A percentile compares a stretch with the other conserved stretches of the same genome.
phyloP scores from a whole-genome alignment of 2,113 vertebrate species.

The Terrapene triunguis region DNA sequence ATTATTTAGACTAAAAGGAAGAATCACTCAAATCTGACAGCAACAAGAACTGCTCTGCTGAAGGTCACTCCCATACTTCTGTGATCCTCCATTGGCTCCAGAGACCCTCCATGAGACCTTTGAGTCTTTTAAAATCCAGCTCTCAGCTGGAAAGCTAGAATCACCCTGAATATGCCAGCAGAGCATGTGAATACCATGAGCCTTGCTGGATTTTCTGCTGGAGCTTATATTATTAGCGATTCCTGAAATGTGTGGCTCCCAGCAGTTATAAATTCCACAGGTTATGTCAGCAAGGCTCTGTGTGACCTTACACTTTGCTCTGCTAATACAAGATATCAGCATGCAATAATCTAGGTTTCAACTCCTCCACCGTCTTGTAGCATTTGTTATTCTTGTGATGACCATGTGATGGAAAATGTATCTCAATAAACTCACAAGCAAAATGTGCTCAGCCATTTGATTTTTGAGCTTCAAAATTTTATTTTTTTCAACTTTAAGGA shows the following conservation, averaged over 20 bases:
- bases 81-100: not conserved
- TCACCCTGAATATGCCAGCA: not conserved
- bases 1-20: not conserved
- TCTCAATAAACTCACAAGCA: not conserved
- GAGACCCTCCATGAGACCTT: not conserved
- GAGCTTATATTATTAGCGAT: not conserved
- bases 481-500: not conserved
- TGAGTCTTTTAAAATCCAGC: not conserved
- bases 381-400: not conserved
- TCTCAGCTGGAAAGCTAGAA: slow-evolving; percentile 15
- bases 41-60: not conserved
- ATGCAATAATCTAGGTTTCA: not conserved
- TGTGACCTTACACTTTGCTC: not conserved
- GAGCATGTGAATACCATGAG: slow-evolving; percentile 11
- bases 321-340: not conserved
- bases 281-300: not conserved
- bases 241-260: not conserved
- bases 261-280: slow-evolving; percentile 38
- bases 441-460: not conserved
- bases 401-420: not conserved
- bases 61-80: not conserved
- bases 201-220: slow-evolving; percentile 13
- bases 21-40: not conserved
- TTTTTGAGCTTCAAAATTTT: not conserved
- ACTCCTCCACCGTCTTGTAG: rapidly evolving